These are phyloP conservation scores for Rafetus swinhoei DNA, from an alignment of 2,113 vertebrate genomes.

Conservation along the genomic window DNA sequence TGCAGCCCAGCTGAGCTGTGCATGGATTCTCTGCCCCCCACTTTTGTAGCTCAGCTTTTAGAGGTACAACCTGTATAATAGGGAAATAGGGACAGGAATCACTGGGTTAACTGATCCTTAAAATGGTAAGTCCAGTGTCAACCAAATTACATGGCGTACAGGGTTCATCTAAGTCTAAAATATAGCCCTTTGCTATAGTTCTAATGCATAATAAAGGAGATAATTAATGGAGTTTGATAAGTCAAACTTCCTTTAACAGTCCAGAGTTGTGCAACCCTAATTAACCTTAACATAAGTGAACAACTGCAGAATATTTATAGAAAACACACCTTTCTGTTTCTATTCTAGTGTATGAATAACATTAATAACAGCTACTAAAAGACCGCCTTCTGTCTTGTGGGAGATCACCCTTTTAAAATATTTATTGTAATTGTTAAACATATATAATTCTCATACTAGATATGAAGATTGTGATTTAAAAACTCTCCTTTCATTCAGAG, in stretches of 20 bases:
- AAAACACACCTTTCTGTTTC: not conserved
- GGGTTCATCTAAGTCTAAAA: not conserved
- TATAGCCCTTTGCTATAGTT: not conserved
- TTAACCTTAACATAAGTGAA: conserved; percentile 28
- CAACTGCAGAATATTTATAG: conserved; percentile 32
- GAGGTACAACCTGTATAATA: not conserved
- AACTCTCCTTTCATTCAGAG: not conserved
- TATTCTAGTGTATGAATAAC: not conserved
- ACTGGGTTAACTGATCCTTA: not conserved
- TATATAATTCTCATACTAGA: not conserved
- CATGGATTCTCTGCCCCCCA: no score
- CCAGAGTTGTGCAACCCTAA: not conserved
- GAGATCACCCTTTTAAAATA: not conserved
- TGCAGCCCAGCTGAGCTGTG: no score
- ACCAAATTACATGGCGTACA: not conserved
- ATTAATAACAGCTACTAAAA: conserved; percentile 16
- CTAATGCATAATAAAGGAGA: not conserved
- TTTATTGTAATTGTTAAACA: conserved; percentile 2
- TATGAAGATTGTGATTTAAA: not conserved
- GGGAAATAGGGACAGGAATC: not conserved
- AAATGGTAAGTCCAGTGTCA: not conserved
- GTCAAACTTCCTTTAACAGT: not conserved
- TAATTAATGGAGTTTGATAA: not conserved
- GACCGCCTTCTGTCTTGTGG: not conserved
- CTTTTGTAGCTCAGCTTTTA: no score